phyloP scores from a whole-genome alignment of 2,888 invertebrate genomes.

The Patella depressa region DNA sequence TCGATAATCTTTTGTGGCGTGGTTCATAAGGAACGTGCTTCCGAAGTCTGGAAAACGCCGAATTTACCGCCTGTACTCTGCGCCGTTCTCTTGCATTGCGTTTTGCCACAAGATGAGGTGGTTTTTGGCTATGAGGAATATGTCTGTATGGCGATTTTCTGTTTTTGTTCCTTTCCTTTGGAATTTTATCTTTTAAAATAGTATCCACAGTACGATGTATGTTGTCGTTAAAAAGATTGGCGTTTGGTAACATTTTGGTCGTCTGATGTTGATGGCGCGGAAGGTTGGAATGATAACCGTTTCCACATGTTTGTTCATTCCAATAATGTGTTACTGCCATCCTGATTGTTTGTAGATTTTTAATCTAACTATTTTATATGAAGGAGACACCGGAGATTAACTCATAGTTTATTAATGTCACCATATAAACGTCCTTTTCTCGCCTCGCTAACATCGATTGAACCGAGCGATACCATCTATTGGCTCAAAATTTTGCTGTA shows the following conservation, averaged over 20 bases:
- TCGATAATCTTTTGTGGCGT: conserved; percentile 74
- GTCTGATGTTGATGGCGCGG: no score
- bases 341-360: neutral
- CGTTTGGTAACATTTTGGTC: neutral
- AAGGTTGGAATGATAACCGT: no score
- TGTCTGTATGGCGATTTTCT: conserved; percentile 60
- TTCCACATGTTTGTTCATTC: no score
- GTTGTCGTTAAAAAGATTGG: neutral
- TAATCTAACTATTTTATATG: neutral
- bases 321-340: no score
- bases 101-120: conserved; percentile 76
- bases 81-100: conserved; percentile 78
- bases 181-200: neutral
- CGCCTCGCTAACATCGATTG: no score
- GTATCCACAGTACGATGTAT: neutral
- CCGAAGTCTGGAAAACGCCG: conserved; percentile 76
- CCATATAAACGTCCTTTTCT: neutral
- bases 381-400: conserved; percentile 2
- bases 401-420: conserved; percentile 1
- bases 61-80: conserved; percentile 79
- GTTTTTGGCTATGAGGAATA: conserved; percentile 74
- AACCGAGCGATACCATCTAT: no score
- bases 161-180: neutral
- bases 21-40: conserved; percentile 77
- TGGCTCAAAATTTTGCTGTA: no score